Percentiles rank a stretch among this genome's conserved stretches.
Evolutionary conservation across 2,797 vertebrate genomes (phyloP).

Genomic region (Spea hammondii): DNA sequence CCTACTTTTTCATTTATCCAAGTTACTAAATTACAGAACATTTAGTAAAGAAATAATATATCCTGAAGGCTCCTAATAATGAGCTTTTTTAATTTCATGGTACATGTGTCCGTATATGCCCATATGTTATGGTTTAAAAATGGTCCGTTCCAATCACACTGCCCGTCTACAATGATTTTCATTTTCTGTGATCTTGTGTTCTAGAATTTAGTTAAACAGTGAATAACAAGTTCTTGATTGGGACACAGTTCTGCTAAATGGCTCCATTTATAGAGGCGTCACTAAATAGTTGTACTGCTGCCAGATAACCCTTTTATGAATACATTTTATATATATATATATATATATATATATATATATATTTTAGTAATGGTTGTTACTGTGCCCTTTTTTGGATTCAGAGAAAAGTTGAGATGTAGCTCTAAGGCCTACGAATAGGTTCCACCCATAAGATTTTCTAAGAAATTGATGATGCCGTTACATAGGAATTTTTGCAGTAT

Average conservation of each 20-base stretch:
- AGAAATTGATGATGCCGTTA: constrained; percentile 18
- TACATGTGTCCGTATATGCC: no score
- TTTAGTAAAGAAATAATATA: no score
- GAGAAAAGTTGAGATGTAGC: not conserved
- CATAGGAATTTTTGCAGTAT: constrained; percentile 12
- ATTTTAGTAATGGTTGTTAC: no score
- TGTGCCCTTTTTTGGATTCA: no score
- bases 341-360: no score
- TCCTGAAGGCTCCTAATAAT: no score
- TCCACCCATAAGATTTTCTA: constrained; percentile 7
- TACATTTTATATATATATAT: no score
- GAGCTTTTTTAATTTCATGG: no score
- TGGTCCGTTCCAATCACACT: not conserved
- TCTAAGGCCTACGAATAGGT: constrained; percentile 6
- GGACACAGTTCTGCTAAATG: not conserved
- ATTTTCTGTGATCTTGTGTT: not conserved
- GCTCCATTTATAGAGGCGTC: not conserved
- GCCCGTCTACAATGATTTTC: not conserved
- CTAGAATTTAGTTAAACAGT: not conserved
- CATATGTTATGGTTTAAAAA: not conserved
- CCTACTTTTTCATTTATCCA: no score
- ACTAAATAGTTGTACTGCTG: not conserved
- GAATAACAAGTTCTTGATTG: not conserved
- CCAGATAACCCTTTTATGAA: no score
- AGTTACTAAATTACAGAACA: no score